phyloP scores from a whole-genome alignment of 2,888 invertebrate genomes.

The Gari tellinella region DNA sequence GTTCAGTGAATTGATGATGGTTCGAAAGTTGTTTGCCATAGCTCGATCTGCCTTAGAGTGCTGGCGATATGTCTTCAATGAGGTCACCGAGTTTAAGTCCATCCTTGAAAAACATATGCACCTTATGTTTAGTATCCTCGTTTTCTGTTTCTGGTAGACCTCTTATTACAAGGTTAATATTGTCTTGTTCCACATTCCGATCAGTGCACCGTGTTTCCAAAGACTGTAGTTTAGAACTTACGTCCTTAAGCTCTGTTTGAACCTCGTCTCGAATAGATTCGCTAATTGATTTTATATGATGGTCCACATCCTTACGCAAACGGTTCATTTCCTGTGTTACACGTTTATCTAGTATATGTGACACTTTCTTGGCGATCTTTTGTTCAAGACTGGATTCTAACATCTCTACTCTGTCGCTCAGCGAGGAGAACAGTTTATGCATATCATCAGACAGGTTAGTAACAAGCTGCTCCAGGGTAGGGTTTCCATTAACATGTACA shows the following conservation, averaged over 20 bases:
- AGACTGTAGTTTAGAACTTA: too few species aligned
- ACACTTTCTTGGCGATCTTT: too few species aligned
- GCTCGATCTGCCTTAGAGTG: not conserved
- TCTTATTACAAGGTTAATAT: not conserved
- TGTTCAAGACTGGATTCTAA: not conserved
- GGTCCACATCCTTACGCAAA: too few species aligned
- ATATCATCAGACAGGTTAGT: not conserved
- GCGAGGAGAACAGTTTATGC: not conserved
- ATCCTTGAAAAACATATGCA: not conserved
- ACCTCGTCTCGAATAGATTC: too few species aligned
- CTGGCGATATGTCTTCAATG: not conserved
- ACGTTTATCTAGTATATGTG: constrained; percentile 3
- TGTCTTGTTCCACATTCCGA: too few species aligned
- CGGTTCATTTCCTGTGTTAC: too few species aligned
- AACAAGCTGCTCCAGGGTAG: not conserved
- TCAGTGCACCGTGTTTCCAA: too few species aligned
- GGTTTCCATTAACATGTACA: too few species aligned
- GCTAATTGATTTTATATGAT: too few species aligned
- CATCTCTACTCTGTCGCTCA: not conserved
- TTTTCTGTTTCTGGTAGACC: constrained; percentile 1
- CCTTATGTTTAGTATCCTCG: constrained; percentile 2
- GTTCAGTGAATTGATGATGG: not conserved
- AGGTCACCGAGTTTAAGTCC: not conserved
- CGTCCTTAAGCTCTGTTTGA: too few species aligned
- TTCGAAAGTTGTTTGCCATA: constrained; percentile 3